Percentiles rank a stretch among this genome's conserved stretches.
Evolutionary conservation across 2,888 invertebrate genomes (phyloP).

Genomic region (Chydorus sphaericus): DNA sequence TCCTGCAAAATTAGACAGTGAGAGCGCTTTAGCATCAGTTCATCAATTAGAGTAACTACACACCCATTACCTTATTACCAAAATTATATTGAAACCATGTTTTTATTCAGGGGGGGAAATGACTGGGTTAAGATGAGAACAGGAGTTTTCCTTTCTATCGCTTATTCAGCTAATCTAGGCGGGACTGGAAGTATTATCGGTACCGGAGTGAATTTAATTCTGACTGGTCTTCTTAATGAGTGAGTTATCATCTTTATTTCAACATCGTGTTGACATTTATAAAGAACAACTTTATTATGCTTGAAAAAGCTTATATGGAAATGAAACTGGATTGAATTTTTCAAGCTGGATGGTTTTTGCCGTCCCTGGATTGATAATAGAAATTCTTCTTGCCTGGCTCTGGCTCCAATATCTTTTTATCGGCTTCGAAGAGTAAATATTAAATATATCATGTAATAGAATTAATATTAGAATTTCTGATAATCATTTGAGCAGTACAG

Average conservation of each 20-base stretch:
- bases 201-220: constrained; percentile 58
- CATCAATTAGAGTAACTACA: too few relatives aligned
- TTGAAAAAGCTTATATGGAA: constrained; percentile 32
- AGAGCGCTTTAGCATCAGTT: too few relatives aligned
- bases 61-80: too few relatives aligned
- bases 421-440: constrained; percentile 30
- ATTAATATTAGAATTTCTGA: neutral
- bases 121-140: too few relatives aligned
- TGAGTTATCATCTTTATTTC: too few relatives aligned
- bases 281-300: too few relatives aligned
- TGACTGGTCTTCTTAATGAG: constrained; percentile 58
- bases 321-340: constrained; percentile 50
- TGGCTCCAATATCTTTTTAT: constrained; percentile 67
- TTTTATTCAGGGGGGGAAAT: too few relatives aligned
- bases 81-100: too few relatives aligned
- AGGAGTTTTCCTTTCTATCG: constrained; percentile 37
- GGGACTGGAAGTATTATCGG: constrained; percentile 31
- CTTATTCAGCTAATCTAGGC: constrained; percentile 30
- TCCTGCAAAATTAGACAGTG: too few relatives aligned
- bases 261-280: constrained; percentile 21
- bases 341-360: constrained; percentile 84
- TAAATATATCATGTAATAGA: too few relatives aligned
- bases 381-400: constrained; percentile 57
- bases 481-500: neutral
- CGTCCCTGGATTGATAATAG: constrained; percentile 66